Base-by-base conservation (phyloP, 2,113 vertebrate genomes). In the Aleadryas rufinucha region DNA sequence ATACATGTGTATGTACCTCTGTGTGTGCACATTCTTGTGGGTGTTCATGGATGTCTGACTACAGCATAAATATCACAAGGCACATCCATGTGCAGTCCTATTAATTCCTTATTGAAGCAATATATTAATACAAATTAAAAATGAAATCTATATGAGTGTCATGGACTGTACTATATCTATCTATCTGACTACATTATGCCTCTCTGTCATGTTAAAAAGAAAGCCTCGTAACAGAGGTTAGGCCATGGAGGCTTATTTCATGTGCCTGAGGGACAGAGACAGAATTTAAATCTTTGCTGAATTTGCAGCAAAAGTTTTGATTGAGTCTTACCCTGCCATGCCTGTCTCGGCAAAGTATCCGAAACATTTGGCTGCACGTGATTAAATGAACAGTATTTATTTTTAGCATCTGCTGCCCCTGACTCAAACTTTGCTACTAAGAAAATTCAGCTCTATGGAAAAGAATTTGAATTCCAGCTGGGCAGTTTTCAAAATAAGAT, bases 401-500 rank as follows among this genome's bases (percentile, higher is more conserved):
- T 98, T 97, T 98, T 97, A 98, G 98, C 98, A 98, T 98, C 98
- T 98, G 98, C 97, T 97, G 96, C 97, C 98, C 96, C 94, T 39
- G 93, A 80, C 97, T 97, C 96, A 98, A 98, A 98, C 97, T 98
- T 98, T 97, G 98, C 98, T 98, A 98, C 98, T 98, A 98, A 98
- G 97, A 98, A 98, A 98, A 98, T 97, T 94, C 94, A 97, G 98
- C 98, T 98, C 98, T 97, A 97, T 98, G 98, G 98, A 98, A 98
- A 98, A 98, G 98, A 98, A 98, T 98, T 98, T 98, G 98, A 98
- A 98, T 98, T 98, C 98, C 98, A 98, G 98, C 98, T 98, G 98
- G 97, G 98, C 98, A 98, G 98, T 98, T 98, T 98, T 98, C 98
- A 98, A 98, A 98, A 98, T 98, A 98, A 98, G 98, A 98, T 98